A percentile compares a stretch with the other conserved stretches of the same genome.
Evolutionary conservation across 2,797 vertebrate species (phyloP).

Genomic region (Neopelma chrysocephalum): DNA sequence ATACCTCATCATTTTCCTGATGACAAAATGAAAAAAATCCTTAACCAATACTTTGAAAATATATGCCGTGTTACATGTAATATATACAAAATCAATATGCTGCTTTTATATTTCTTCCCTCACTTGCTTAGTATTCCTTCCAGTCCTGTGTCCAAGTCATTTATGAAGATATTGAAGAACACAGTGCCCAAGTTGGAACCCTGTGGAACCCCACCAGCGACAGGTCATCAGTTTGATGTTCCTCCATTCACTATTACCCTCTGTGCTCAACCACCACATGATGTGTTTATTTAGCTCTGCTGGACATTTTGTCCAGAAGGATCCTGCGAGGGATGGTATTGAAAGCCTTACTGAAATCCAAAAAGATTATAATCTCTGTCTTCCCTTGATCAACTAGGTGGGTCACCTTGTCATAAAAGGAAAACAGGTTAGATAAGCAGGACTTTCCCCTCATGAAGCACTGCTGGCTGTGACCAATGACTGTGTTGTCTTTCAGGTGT

Average conservation of each 20-base stretch:
- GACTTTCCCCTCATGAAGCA: not conserved
- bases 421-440: not conserved
- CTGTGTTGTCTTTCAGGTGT: not conserved
- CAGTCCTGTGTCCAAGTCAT: not conserved
- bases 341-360: not conserved
- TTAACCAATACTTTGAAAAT: not conserved
- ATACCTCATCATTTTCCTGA: not conserved
- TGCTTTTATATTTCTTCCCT: not conserved
- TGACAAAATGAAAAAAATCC: not conserved
- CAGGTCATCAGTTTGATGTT: not conserved
- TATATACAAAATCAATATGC: not conserved
- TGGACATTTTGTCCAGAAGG: not conserved
- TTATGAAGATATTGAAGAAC: not conserved
- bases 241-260: not conserved
- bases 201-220: not conserved
- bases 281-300: not conserved
- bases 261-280: not conserved
- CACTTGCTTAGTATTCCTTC: not conserved
- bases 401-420: not conserved
- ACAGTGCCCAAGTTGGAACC: not conserved
- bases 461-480: not conserved
- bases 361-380: not conserved
- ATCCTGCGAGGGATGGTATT: not conserved
- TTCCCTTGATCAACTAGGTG: not conserved
- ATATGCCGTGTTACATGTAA: not conserved